Evolutionary conservation across 1,140 invertebrate genomes (phyloP), one percentile per base, ranked within the genome.

Genomic region (Bombyx mandarina): DNA sequence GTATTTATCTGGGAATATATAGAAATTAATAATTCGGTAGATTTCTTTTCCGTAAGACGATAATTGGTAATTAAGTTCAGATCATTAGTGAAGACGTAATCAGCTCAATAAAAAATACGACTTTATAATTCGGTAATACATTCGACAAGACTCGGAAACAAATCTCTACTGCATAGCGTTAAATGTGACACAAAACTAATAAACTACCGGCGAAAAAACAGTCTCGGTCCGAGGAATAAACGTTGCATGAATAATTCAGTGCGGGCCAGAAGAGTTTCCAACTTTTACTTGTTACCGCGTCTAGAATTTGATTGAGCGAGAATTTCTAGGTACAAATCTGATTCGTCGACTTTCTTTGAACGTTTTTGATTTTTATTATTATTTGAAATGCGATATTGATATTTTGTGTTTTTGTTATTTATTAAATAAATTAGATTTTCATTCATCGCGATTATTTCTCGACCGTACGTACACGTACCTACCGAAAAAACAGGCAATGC

Each of bases 211-310:
- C 56, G 62, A 35, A 71, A 67, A 65, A 65, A 67, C 69, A 46
- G 55, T 46, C 54, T 60, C 71, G 69, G 63, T 65, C 66, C 66
- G 71, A 69, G 74, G 68, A 73, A 72, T 73, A 75, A 77, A 65
- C 61, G 68, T 61, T 56, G 65, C 67, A 77, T 78, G 73, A 79
- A 79, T 79, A 75, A 79, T 82, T 71, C 75, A 22, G 42, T 51
- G 75, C 48, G 56, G 60, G 59, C 63, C 62, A 67, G 62, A 64
- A 66, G 72, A 66, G 73, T 53, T 58, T 67, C 52, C 56, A 57
- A 75, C 75, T 82, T 77, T 82, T 82, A 80, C 74, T 75, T 67
- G 65, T 67, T 59, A 35, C 54, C 8, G 26, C 45, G 62, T 57
- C 63, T 66, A 62, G 43, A 51, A 58, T 62, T 55, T 45, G 26